Percentiles rank a stretch among this genome's conserved stretches.
Evolutionary conservation across 2,113 vertebrate species (phyloP).

Genomic region (Gymnobelideus leadbeateri): DNA sequence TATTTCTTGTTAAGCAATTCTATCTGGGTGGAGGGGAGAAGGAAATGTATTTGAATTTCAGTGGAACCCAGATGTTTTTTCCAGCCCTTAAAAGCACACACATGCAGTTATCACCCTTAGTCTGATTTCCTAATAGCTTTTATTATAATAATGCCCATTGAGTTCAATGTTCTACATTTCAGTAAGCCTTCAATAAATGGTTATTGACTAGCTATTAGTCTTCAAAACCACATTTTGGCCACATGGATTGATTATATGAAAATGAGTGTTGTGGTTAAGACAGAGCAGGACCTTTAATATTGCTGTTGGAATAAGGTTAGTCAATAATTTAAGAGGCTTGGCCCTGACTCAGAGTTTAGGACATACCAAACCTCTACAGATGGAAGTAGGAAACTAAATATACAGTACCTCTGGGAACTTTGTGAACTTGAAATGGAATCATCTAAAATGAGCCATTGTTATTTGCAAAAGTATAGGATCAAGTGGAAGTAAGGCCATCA

Average conservation of each 20-base stretch:
- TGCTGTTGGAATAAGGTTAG: neutral
- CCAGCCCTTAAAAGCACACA: conserved; percentile 30
- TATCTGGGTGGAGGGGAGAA: conserved; percentile 27
- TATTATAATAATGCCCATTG: neutral
- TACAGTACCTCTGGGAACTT: conserved; percentile 32
- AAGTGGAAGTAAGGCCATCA: conserved; percentile 74
- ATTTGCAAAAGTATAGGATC: conserved; percentile 45
- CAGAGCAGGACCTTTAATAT: neutral
- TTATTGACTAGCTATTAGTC: neutral
- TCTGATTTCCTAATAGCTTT: neutral
- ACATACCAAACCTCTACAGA: conserved; percentile 25
- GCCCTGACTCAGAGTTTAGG: neutral
- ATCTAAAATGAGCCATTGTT: conserved; percentile 64
- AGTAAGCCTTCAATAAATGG: neutral
- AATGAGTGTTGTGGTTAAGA: neutral
- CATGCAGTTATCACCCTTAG: conserved; percentile 4
- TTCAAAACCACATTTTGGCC: neutral
- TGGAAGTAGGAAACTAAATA: conserved; percentile 48
- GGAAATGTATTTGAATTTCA: conserved; percentile 36
- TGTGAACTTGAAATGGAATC: neutral
- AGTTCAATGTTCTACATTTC: neutral
- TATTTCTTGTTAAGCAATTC: conserved; percentile 35
- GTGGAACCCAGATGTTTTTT: conserved; percentile 15
- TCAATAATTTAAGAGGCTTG: conserved; percentile 42
- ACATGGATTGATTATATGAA: neutral